Conservation (phyloP, 2,113 vertebrate genomes). For the Erythrolamprus reginae region DNA sequence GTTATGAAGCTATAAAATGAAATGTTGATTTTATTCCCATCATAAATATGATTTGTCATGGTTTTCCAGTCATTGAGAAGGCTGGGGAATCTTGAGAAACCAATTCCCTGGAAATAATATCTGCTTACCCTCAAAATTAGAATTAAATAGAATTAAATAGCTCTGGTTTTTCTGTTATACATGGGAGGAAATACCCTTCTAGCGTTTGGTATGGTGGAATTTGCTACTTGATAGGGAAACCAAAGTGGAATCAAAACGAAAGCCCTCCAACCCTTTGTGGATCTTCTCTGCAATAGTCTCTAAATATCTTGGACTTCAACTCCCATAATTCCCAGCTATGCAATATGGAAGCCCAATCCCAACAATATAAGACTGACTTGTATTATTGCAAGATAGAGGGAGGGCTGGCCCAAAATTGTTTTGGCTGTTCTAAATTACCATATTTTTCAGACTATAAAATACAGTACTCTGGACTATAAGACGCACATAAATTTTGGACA, state of each 20-base stretch:
- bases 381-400: neutral
- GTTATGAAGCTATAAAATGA: constrained; percentile 60
- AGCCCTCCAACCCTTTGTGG: neutral
- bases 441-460: too few relatives aligned
- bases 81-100: constrained; percentile 38
- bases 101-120: constrained; percentile 9
- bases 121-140: neutral
- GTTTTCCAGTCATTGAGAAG: constrained; percentile 54
- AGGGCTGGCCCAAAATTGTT: neutral
- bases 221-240: neutral
- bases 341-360: neutral
- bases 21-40: constrained; percentile 63
- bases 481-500: too few relatives aligned
- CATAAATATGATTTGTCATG: constrained; percentile 64
- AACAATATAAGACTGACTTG: neutral
- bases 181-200: neutral
- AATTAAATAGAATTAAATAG: constrained; percentile 2
- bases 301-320: neutral
- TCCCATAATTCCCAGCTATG: neutral
- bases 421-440: neutral
- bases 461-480: too few relatives aligned
- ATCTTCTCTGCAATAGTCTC: neutral
- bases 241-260: neutral
- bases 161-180: neutral
- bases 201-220: neutral